Evolutionary conservation across 2,113 vertebrate genomes (phyloP), one percentile per base, ranked within the genome.

Genomic region (Alligator mississippiensis): DNA sequence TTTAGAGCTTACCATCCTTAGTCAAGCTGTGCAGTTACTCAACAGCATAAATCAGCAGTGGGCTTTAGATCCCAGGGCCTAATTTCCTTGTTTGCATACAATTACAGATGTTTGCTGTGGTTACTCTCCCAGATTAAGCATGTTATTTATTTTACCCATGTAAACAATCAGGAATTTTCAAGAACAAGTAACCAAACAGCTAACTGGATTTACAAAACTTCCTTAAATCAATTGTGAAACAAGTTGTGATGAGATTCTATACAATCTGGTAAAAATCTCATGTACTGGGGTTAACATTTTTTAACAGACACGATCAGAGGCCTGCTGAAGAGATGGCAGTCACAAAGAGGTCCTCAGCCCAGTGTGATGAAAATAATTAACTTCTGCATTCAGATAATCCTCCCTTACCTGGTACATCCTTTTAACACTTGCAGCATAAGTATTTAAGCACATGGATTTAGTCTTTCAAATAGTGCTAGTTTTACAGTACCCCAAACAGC

Each of bases 181-280:
- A 0, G 5, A 85, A n/a, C 7, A 15, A 66, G 27, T 19, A 8
- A 79, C 13, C 59, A 78, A 74, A 74, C 24, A 74, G 70, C 34
- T 24, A 47, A 10, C 47, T 38, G 21, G 34, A 74, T 22, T 47
- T 47, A 38, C 38, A 38, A 34, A 47, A 13, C 11, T 74, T 47
- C 6, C 21, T 74, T 24, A 0, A 15, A 82, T 18, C 13, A 5
- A 75, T 14, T 1, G 27, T 54, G 38, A 84, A 6, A 24, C 0
- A 54, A 62, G 90, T 82, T 55, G 61, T 76, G 34, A 72, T 76
- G 55, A 55, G 5, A 55, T 27, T 90, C n/a, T 24, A 22, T 75
- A 90, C 7, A 57, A 15, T 10, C 59, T 2, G 2, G 70, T 22
- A 12, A 68, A 18, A 74, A 9, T 24, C 30, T 72, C 34, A 24